Base-by-base conservation (phyloP, 2,113 vertebrate species). In the Tympanuchus pallidicinctus region DNA sequence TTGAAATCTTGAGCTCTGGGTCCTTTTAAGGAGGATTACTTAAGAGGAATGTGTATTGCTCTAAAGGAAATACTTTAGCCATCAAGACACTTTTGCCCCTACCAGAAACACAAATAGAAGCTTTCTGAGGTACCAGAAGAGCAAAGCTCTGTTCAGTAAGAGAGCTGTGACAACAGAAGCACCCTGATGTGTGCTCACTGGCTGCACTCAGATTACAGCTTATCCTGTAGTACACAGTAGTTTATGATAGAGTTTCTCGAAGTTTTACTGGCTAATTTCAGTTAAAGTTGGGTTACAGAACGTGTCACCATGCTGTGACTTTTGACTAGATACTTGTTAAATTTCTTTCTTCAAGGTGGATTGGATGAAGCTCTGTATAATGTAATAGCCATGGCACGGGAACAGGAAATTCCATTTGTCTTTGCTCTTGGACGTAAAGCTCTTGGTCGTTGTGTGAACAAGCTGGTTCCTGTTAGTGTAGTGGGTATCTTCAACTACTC, bases 401-500 rank as follows among this genome's bases (percentile, higher is more conserved):
- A 99, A 90, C 99, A 99, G 94, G 99, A 99, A 97, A 99, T 99
- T 86, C 99, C 99, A 1, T 99, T 99, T 95, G 99, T 99, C 48
- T 99, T 99, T 88, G 99, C 99, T 18, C 98, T 99, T 78, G 99
- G 99, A 48, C 98, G 99, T 56, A 99, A 99, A 96, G 99, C 99
- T 67, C 98, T 99, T 1, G 99, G 99, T 30, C 99, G 99, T 72
- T 99, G 99, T 14, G 99, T 99, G 91, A 99, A 99, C 97, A 99
- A 99, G 96, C 97, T 99, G 75, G 99, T 99, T 90, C 98, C 99
- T 61, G 99, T 99, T 34, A 99, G 99, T 4, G 99, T 99, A 8
- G 99, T 99, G 50, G 99, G 99, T 7, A 99, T 99, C 97, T 99
- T 99, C 97, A 99, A 98, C 98, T 99, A 98, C 92, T 99, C 98